A percentile compares a stretch with the other conserved stretches of the same genome.
Evolutionary conservation across 2,888 invertebrate species (phyloP).

Genomic region (Thumatha senex): DNA sequence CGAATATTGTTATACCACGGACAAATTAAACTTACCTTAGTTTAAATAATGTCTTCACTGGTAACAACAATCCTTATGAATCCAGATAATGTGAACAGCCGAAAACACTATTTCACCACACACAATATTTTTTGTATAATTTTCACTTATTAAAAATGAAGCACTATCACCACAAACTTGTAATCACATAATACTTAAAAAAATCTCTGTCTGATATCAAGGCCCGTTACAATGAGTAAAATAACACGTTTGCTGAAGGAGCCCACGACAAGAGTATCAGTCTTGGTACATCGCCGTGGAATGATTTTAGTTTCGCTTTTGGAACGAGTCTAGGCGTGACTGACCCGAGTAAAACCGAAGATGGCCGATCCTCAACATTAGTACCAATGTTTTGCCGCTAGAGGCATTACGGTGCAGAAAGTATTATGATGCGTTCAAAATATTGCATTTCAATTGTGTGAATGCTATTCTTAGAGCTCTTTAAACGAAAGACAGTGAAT

Average conservation of each 20-base stretch:
- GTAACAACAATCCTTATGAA: conserved; percentile 73
- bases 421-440: conserved; percentile 36
- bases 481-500: no score
- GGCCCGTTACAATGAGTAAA: conserved; percentile 71
- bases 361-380: conserved; percentile 47
- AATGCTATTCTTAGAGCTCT: no score
- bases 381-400: conserved; percentile 39
- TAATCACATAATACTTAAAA: conserved; percentile 73
- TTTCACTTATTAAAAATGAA: conserved; percentile 66
- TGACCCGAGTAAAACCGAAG: conserved; percentile 72
- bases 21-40: conserved; percentile 62
- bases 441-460: no score
- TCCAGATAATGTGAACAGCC: conserved; percentile 64
- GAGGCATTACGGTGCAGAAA: conserved; percentile 49
- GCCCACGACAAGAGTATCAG: conserved; percentile 81
- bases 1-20: conserved; percentile 24
- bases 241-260: conserved; percentile 72
- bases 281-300: conserved; percentile 80
- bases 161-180: conserved; percentile 74
- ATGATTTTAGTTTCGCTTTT: conserved; percentile 80
- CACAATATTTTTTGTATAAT: conserved; percentile 61
- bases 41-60: conserved; percentile 57
- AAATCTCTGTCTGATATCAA: conserved; percentile 62
- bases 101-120: conserved; percentile 77
- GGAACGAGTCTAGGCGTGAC: conserved; percentile 83